Evolutionary conservation across 2,113 vertebrate species (phyloP).

Genomic region (Otis tarda): DNA sequence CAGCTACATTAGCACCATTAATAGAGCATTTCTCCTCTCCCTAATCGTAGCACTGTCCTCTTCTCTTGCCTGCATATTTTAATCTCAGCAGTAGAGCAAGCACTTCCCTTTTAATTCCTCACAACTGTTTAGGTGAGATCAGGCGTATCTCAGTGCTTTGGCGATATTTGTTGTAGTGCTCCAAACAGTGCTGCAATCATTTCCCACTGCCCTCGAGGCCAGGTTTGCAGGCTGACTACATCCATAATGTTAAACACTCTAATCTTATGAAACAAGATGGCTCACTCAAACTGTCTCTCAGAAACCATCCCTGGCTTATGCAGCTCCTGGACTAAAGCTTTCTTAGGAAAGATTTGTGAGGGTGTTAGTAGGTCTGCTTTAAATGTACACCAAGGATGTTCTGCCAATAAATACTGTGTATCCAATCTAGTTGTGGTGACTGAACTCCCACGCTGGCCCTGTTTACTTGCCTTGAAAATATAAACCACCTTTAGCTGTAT

Average conservation of each 20-base stretch:
- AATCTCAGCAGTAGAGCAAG: background rate
- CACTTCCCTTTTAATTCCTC: background rate
- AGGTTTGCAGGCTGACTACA: background rate
- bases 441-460: background rate
- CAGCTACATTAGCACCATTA: background rate
- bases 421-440: background rate
- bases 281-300: background rate
- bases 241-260: background rate
- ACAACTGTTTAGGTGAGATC: background rate
- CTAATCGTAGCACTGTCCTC: background rate
- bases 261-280: background rate
- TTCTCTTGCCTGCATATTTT: background rate
- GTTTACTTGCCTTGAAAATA: background rate
- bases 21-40: background rate
- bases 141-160: background rate
- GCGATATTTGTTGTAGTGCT: background rate
- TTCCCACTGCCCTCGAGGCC: fast-evolving
- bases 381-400: background rate
- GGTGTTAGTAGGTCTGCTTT: background rate
- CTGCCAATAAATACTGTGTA: background rate
- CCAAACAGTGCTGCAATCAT: background rate
- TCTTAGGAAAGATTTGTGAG: background rate
- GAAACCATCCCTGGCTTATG: background rate
- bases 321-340: background rate
- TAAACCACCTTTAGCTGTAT: background rate